Evolutionary conservation across 2,888 invertebrate species (phyloP), one percentile per base, ranked within the genome.

Genomic region (Cheilosia vernalis): DNA sequence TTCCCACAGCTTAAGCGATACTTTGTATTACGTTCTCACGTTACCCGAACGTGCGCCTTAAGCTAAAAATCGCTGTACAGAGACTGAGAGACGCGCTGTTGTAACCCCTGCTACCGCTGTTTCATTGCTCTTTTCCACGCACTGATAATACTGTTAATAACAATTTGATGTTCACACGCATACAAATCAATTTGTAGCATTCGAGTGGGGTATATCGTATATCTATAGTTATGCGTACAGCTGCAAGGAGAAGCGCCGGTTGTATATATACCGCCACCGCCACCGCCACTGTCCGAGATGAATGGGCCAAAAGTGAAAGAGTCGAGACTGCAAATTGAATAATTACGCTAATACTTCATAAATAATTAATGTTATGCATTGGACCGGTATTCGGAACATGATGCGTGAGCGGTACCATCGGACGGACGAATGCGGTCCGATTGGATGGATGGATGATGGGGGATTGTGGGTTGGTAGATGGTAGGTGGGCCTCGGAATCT

Each of bases 261-360:
- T n/a, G 33, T 17, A 3, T 33, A 21, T 33, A n/a, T n/a, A n/a
- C n/a, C n/a, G n/a, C n/a, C n/a, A 15, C 17, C 19, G 40, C 56
- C 30, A 64, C 49, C 61, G 55, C 67, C 47, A 10, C 60, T 67
- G 30, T 51, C 63, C 69, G 56, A 84, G 74, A 60, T 79, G 83
- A 69, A 84, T 76, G 80, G 74, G 53, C 77, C 70, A 85, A 85
- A 85, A 85, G 85, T 85, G 85, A 85, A 85, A 85, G 72, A 85
- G 76, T 72, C 76, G 66, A 67, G 81, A 87, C 88, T 88, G 88
- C 87, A 89, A 89, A 89, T 89, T 89, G 89, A 89, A 89, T 89
- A 89, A 89, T 89, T 88, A 89, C 88, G 88, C 88, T 89, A 89
- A 89, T 88, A 89, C 89, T 89, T 89, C 89, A 89, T 89, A 88